Evolutionary conservation across 2,113 vertebrate species (phyloP), one percentile per base, ranked within the genome.

Genomic region (Oreochromis niloticus): DNA sequence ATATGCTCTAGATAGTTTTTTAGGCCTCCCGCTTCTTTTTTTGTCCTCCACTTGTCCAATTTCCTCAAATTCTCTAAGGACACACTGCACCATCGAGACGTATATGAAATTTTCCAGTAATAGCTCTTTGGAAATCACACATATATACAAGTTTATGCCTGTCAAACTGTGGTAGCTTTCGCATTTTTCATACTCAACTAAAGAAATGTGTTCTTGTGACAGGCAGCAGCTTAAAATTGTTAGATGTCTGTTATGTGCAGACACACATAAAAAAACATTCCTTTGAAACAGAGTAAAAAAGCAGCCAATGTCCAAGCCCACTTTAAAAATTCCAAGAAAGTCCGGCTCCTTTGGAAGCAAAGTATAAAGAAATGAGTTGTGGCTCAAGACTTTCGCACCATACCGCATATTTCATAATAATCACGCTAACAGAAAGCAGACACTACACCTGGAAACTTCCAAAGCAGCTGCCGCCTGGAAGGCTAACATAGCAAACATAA

Each of bases 401-500:
- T 19, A 50, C 16, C 32, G 24, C 17, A 78, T 50, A 50, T 50
- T 59, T 82, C 22, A 56, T 16, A 19, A 66, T 7, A 68, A 30
- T 30, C 16, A n/a, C 6, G 3, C 11, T 61, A 50, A 52, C 17
- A 81, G 27, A 85, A 63, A 9, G 43, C 57, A 87, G 48, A 46
- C 10, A 19, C 6, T 71, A 32, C 95, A 99, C 98, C 98, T 99
- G 99, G 95, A 99, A 99, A 88, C 99, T 99, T 52, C 99, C 99
- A 2, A 99, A 99, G 93, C 99, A 99, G 94, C 98, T 99, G n/a
- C 99, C 99, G 3, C 98, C 98, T 0, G 99, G 98, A 56, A 99
- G 95, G 63, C 98, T 99, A 84, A 99, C 98, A 1, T 98, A 99
- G 95, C 99, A 99, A 80, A 99, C 97, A 3, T 99, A 99, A 0